Evolutionary conservation across 2,113 vertebrate genomes (phyloP), one percentile per base, ranked within the genome.

Genomic region (Chaenogobius annularis): DNA sequence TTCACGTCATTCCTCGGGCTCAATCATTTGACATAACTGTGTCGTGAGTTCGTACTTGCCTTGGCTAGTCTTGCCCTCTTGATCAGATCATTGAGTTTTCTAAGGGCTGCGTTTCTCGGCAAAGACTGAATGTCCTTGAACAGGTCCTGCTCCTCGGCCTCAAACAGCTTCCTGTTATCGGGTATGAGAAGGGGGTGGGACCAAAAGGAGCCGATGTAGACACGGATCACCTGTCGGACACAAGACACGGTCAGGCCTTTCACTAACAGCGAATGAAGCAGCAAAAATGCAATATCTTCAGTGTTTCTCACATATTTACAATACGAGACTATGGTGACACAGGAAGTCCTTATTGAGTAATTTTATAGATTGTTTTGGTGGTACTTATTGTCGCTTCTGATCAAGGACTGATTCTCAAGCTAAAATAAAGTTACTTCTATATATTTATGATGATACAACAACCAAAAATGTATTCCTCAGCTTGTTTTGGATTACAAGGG

Each of bases 141-240:
- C 23, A 99, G 90, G 74, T 99, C 98, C 87, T 99, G 96, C 72
- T 98, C 98, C 86, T 99, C 98, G 0, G 96, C 97, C 84, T 99
- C 98, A 12, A 99, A 99, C 82, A 99, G 89, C 80, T 98, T 98
- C 80, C 97, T 95, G 86, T 98, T 99, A 90, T 99, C 96, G 0
- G 97, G 95, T 78, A 99, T 99, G 84, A 99, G 89, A 69, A 99
- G 89, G 0, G 96, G 98, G 47, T 98, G 97, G 54, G 98, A 98
- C 98, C 98, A 99, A 88, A 99, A 99, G 8, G 97, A 99, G n/a
- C 98, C 98, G 0, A 99, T 99, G 89, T 99, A 99, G 83, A 99
- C 97, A 0, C 98, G 93, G 87, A 99, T 95, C 80, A 99, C 97
- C 91, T 92, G 83, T 37, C 35, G 54, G 46, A 63, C 17, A 47